Evolutionary conservation across 1,140 invertebrate species (phyloP), one percentile per base, ranked within the genome.

Genomic region (Helicorthomorpha holstii): DNA sequence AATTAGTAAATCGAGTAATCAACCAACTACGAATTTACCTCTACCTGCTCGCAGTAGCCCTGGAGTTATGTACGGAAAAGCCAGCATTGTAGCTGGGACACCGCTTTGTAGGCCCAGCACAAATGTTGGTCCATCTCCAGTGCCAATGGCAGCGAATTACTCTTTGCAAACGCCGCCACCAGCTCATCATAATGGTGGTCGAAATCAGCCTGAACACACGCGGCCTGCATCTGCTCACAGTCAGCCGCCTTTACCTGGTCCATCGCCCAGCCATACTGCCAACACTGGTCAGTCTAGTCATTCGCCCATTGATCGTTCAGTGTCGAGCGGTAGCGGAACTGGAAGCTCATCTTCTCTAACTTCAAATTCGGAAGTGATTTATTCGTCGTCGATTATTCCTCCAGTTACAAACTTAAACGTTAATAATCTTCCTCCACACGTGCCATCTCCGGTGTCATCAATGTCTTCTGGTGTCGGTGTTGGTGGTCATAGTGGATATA

Each of bases 361-460:
- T 7, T 16, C 7, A 34, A 7, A 27, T 26, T 22, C 12, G 51
- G 23, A 3, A 49, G 14, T 42, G 44, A 42, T 7, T 42, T 22
- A 21, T 41, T 41, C 27, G 38, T 43, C 16, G n/a, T n/a, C 45
- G 16, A 19, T 42, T 10, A 43, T 25, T 16, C 48, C 23, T 23
- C 38, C 29, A n/a, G 53, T 27, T n/a, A 44, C 19, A 38, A 16
- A 19, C 16, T 50, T 24, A 7, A 24, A 23, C 46, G 21, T 22
- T 25, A 51, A 44, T 22, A 38, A 16, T 14, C n/a, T 48, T 12
- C 46, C 58, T 51, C 43, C 48, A 16, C 27, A 48, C 34, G 29
- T 27, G 21, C 49, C 24, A 42, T 24, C 27, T 41, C 19, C 24
- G 19, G 48, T 41, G 29, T 49, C 19, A 27, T 29, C 45, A 29